Base-by-base conservation (phyloP, 2,888 invertebrate genomes). In the Amiota minor region DNA sequence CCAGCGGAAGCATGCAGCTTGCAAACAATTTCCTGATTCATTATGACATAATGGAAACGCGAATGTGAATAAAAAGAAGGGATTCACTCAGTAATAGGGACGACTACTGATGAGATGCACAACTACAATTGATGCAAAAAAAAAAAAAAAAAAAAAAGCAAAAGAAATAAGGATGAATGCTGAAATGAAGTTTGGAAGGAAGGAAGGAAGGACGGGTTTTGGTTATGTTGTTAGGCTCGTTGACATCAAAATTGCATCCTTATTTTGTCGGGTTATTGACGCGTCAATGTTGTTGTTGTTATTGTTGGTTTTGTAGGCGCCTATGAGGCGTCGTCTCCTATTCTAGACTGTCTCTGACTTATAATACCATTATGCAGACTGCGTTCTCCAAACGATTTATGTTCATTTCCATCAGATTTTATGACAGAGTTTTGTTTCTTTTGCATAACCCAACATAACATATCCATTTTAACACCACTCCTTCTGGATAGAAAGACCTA, bases 11-110 rank as follows among this genome's bases (percentile, higher is more conserved):
- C 67, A 14, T 23, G 67, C 53, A 50, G 67, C 35, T 6, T 50
- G 67, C 14, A 53, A 47, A 20, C 67, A 68, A 68, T 68, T 68
- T 68, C 67, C 67, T 68, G 67, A 68, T 68, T 50, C 59, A 18
- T 16, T 59, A 59, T 59, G 16, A 18, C 11, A 16, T 53, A 53
- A 53, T 53, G 53, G 16, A 53, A 16, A 16, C 53, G 14, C 53
- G 53, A 35, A 35, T 35, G 35, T 35, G 35, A 35, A 35, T 35
- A 35, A 35, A 35, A 35, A 35, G 35, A 35, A 35, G 35, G 35
- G 35, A 35, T 6, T 35, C 35, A 35, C 35, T 35, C 35, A 35
- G 35, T 35, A 35, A 8, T 35, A 35, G 35, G 35, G 35, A 35
- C 35, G 35, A 35, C 35, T 35, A 35, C 35, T 35, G 35, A 35